Base-by-base conservation (phyloP, 1,140 invertebrate species). In the Drosophila athabasca region DNA sequence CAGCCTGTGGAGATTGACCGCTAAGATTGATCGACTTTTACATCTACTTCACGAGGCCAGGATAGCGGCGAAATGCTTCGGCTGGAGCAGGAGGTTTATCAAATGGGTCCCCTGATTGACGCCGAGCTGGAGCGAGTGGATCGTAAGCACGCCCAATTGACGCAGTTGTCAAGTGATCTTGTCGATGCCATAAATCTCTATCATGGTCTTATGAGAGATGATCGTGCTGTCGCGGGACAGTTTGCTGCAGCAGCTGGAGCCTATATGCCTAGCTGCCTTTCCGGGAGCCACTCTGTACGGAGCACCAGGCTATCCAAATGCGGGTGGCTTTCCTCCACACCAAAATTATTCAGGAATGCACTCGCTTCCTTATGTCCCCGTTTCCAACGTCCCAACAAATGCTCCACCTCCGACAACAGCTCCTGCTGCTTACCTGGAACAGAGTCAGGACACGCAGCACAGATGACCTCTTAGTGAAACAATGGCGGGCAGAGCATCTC, bases 171-270 rank as follows among this genome's bases (percentile, higher is more conserved):
- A 91, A 94, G 95, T 29, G 96, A 98, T 92, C 94, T 99, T 52
- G 96, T 98, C 2, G 97, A 98, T 90, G 97, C 97, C 44, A 94
- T 99, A 39, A 97, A 98, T 93, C 94, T 98, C 54, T 99, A 99
- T 92, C 97, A 98, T 92, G 95, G 94, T 31, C 92, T 99, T 31
- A 98, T 98, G 97, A 93, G 96, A 45, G 96, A 96, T 22, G 90
- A 91, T 76, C 71, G 76, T 5, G 73, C 76, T 48, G 79, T 79
- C 7, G 79, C 84, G 4, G 84, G 76, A 8, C 84, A 89, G 46
- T 77, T 71, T 75, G 58, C 67, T 7, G 69, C 57, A 5, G 58
- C 61, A 22, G 61, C 58, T 1, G 50, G 62, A 8, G 67, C 41
- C 2, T 87, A 67, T 44, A 70, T 88, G 75, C 0, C 22, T 82